phyloP scores from a whole-genome alignment of 2,113 vertebrate species.

The Trematocara zebra region DNA sequence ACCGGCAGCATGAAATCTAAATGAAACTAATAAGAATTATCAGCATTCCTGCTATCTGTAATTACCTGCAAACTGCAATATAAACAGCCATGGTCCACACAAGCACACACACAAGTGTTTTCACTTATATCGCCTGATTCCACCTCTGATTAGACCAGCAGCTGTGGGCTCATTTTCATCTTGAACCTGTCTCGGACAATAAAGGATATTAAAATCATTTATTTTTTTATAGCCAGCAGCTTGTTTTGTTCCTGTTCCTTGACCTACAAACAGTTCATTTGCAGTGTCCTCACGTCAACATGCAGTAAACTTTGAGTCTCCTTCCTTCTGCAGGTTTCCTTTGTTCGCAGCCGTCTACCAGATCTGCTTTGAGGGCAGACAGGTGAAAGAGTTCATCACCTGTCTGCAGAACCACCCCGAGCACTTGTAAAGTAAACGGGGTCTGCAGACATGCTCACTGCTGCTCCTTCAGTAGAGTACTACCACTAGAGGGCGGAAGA shows the following conservation, averaged over 20 bases:
- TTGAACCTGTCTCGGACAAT: not conserved
- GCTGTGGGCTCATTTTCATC: not conserved
- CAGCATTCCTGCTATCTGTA: not conserved
- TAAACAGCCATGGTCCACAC: not conserved
- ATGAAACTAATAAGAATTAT: not conserved
- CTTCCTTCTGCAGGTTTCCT: conserved; percentile 71
- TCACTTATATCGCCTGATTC: not conserved
- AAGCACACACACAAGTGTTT: not conserved
- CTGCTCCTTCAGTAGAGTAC: not conserved
- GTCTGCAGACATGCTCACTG: not conserved
- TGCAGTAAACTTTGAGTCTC: not conserved
- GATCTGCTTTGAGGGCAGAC: conserved; percentile 81
- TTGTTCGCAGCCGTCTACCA: conserved; percentile 78
- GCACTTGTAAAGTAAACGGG: conserved; percentile 62
- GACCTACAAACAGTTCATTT: not conserved
- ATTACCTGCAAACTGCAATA: not conserved
- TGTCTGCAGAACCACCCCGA: conserved; percentile 85
- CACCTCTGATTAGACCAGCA: not conserved
- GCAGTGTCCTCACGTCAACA: not conserved
- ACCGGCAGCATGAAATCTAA: not conserved
- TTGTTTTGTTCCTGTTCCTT: not conserved
- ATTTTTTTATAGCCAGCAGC: not conserved
- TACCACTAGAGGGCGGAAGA: conserved; percentile 23
- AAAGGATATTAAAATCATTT: not conserved
- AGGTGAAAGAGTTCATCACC: conserved; percentile 76